Conservation (phyloP, 2,888 invertebrate species). For the Caenorhabditis sulstoni region DNA sequence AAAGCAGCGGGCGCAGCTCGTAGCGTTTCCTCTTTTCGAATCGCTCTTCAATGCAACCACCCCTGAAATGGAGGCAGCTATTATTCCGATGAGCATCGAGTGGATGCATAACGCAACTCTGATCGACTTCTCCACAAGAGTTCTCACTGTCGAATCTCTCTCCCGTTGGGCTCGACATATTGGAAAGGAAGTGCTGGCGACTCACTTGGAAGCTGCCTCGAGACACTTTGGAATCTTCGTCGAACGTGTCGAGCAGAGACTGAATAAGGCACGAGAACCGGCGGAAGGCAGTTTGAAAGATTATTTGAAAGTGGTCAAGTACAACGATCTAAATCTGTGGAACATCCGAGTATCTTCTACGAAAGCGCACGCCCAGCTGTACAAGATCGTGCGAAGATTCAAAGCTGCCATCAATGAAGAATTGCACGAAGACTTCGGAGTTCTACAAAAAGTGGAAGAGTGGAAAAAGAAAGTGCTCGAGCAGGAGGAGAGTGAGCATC, state of each 20-base stretch:
- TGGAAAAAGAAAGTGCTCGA: constrained; percentile 50
- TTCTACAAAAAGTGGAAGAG: constrained; percentile 60
- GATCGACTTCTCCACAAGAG: constrained; percentile 89
- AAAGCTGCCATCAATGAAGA: constrained; percentile 82
- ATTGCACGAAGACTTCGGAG: constrained; percentile 61
- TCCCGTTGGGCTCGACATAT: constrained; percentile 56
- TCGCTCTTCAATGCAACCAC: constrained; percentile 62
- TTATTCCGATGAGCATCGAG: constrained; percentile 76
- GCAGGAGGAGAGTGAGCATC: not conserved
- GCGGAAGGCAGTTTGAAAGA: constrained; percentile 92
- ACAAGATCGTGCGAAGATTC: constrained; percentile 85
- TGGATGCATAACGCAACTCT: constrained; percentile 88
- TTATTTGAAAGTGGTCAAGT: constrained; percentile 94
- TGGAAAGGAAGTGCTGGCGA: constrained; percentile 37
- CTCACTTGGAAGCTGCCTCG: constrained; percentile 83
- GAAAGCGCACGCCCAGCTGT: constrained; percentile 82
- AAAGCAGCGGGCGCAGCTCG: constrained; percentile 69
- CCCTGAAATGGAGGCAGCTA: constrained; percentile 45
- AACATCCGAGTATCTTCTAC: constrained; percentile 88
- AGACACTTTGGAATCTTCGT: constrained; percentile 90
- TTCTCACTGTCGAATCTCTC: constrained; percentile 86
- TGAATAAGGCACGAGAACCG: constrained; percentile 85
- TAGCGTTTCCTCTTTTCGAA: constrained; percentile 76
- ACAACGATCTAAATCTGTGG: constrained; percentile 96
- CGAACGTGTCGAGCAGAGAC: constrained; percentile 56